Conservation (phyloP, 35 echinoderm and acorn worm genomes). For the Heliocidaris erythrogramma region DNA sequence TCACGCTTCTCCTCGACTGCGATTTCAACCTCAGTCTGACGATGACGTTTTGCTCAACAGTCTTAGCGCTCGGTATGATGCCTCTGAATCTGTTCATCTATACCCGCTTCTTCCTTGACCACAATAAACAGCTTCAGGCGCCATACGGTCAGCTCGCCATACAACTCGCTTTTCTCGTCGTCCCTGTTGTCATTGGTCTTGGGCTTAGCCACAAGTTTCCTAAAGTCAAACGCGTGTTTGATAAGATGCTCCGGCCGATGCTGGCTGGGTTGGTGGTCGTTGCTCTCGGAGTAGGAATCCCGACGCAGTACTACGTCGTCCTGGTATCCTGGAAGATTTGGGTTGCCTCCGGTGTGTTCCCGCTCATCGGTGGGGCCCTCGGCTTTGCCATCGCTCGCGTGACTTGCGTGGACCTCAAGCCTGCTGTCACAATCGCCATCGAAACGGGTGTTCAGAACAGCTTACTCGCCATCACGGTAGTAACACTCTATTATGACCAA, state of each 20-base stretch:
- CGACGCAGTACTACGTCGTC: slow-evolving; percentile 59
- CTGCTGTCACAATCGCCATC: slow-evolving; percentile 62
- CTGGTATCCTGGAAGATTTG: slow-evolving; percentile 43
- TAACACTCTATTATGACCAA: slow-evolving; percentile 62
- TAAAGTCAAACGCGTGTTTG: slow-evolving; percentile 42
- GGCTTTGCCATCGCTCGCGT: slow-evolving; percentile 56
- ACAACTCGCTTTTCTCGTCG: slow-evolving; percentile 55
- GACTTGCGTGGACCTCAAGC: slow-evolving; percentile 51
- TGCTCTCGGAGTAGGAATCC: slow-evolving; percentile 38
- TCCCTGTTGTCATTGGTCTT: slow-evolving; percentile 65
- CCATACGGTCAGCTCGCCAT: slow-evolving; percentile 59
- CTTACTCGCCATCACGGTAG: slow-evolving; percentile 57
- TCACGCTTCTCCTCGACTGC: slow-evolving; percentile 66
- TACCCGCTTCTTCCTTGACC: slow-evolving; percentile 51
- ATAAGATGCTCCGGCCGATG: slow-evolving; percentile 58
- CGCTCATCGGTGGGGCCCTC: slow-evolving; percentile 54
- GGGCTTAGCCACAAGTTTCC: slow-evolving; percentile 57
- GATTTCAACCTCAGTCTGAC: slow-evolving; percentile 74
- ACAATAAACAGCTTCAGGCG: slow-evolving; percentile 47
- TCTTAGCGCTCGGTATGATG: slow-evolving; percentile 70
- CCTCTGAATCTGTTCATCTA: slow-evolving; percentile 72
- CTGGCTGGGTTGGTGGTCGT: slow-evolving; percentile 46
- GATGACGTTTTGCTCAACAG: slow-evolving; percentile 75
- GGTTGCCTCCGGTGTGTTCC: slow-evolving; percentile 33
- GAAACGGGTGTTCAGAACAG: slow-evolving; percentile 78